Conservation (phyloP, 2,888 invertebrate species). For the Vanessa cardui region DNA sequence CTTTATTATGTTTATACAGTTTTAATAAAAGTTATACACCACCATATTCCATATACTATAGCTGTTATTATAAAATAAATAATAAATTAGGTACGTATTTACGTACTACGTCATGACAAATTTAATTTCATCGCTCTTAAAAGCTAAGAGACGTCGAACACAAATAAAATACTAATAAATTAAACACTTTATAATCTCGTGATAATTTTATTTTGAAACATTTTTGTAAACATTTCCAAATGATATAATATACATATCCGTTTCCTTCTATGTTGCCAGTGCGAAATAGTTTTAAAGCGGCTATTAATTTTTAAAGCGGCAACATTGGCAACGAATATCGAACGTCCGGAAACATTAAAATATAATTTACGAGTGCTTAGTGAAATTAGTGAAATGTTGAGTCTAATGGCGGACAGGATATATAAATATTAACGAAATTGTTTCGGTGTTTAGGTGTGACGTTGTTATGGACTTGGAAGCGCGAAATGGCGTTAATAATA, state of each 20-base stretch:
- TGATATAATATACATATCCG: constrained; percentile 76
- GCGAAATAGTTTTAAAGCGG: constrained; percentile 78
- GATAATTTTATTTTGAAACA: constrained; percentile 65
- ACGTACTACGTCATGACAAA: constrained; percentile 23
- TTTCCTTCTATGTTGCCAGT: constrained; percentile 73
- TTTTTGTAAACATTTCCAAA: constrained; percentile 48
- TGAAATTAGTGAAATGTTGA: constrained; percentile 74
- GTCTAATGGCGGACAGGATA: constrained; percentile 68
- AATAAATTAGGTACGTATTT: constrained; percentile 7
- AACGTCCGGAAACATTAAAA: constrained; percentile 79
- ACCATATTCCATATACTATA: background rate
- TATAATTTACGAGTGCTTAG: constrained; percentile 76
- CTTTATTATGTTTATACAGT: background rate
- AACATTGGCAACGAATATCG: constrained; percentile 69
- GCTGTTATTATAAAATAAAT: constrained; percentile 23
- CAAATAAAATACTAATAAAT: constrained; percentile 56
- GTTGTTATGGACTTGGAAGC: constrained; percentile 53
- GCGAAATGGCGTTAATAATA: constrained; percentile 53
- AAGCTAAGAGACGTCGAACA: constrained; percentile 36
- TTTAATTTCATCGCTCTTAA: constrained; percentile 27
- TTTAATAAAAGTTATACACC: background rate
- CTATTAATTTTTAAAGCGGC: constrained; percentile 78
- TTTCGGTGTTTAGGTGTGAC: constrained; percentile 61
- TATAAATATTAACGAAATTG: constrained; percentile 74
- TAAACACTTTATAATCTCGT: constrained; percentile 70